Percentiles rank a stretch among this genome's conserved stretches.
Conservation (phyloP, 2,888 invertebrate genomes). For the Flexamia atlantica region DNA sequence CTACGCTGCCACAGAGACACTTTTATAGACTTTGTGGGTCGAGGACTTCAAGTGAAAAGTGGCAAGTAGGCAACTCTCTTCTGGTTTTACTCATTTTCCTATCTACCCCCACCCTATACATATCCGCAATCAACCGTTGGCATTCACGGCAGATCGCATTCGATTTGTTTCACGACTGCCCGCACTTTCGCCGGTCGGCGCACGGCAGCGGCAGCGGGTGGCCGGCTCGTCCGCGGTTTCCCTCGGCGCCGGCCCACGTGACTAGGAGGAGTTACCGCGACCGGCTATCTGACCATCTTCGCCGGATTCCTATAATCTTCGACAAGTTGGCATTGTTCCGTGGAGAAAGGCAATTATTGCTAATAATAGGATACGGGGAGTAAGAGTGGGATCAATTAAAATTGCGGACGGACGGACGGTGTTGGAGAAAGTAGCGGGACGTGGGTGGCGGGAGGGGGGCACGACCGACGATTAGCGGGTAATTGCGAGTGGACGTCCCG, state of each 20-base stretch:
- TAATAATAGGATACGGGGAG: constrained; percentile 63
- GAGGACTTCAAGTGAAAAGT: too few relatives aligned
- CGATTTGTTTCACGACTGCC: constrained; percentile 13
- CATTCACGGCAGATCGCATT: not conserved
- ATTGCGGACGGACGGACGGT: constrained; percentile 49
- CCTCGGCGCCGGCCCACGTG: constrained; percentile 27
- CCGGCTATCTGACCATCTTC: constrained; percentile 54
- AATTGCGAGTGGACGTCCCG: constrained; percentile 47
- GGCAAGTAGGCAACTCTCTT: too few relatives aligned
- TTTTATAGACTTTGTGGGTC: too few relatives aligned
- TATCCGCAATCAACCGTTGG: not conserved
- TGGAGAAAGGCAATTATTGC: constrained; percentile 62
- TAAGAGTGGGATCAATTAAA: constrained; percentile 63
- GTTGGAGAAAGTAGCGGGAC: constrained; percentile 34
- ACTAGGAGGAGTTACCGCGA: constrained; percentile 50
- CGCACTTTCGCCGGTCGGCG: not conserved
- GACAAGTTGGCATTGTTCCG: constrained; percentile 61
- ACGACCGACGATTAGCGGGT: constrained; percentile 30
- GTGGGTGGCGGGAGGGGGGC: constrained; percentile 41
- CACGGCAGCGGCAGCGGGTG: constrained; percentile 8
- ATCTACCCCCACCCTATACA: too few relatives aligned
- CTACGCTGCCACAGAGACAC: too few relatives aligned
- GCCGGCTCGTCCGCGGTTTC: constrained; percentile 15
- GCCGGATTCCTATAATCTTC: constrained; percentile 61
- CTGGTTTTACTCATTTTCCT: too few relatives aligned